A percentile compares a stretch with the other conserved stretches of the same genome.
Evolutionary conservation across 2,797 vertebrate species (phyloP).

Genomic region (Microtus obscurus): DNA sequence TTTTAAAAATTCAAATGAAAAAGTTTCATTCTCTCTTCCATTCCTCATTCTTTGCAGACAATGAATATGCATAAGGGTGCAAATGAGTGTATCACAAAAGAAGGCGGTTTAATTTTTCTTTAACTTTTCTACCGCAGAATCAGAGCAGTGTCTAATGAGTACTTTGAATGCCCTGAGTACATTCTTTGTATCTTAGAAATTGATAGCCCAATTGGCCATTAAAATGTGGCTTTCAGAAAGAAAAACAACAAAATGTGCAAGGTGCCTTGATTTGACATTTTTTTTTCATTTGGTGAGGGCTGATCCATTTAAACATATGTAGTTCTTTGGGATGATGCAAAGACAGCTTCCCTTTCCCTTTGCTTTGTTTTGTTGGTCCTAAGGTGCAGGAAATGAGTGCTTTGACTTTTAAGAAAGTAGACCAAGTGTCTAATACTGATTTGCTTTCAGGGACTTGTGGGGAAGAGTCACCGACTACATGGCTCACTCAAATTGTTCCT

Average conservation of each 20-base stretch:
- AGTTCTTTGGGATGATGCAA: not conserved
- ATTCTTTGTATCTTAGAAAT: constrained; percentile 22
- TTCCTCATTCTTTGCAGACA: constrained; percentile 50
- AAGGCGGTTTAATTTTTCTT: constrained; percentile 14
- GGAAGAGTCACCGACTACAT: constrained; percentile 85
- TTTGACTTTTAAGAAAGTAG: constrained; percentile 82
- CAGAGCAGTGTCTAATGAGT: not conserved
- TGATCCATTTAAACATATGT: not conserved
- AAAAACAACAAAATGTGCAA: not conserved
- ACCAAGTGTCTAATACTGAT: constrained; percentile 82
- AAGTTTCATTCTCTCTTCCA: constrained; percentile 36
- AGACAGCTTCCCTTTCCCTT: not conserved
- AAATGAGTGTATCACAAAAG: constrained; percentile 11
- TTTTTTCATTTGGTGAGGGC: not conserved
- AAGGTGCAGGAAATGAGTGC: constrained; percentile 76
- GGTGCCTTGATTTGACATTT: not conserved
- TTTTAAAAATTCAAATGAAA: constrained; percentile 58
- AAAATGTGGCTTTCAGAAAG: not conserved
- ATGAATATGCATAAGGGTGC: constrained; percentile 41
- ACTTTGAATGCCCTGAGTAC: not conserved
- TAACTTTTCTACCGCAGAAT: not conserved
- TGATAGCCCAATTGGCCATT: not conserved
- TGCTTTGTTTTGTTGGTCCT: constrained; percentile 22
- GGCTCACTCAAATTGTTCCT: constrained; percentile 88
- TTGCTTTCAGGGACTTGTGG: constrained; percentile 86